Percentiles rank a stretch among this genome's conserved stretches.
Evolutionary conservation across 2,888 invertebrate genomes (phyloP).

Genomic region (Volucella bombylans): DNA sequence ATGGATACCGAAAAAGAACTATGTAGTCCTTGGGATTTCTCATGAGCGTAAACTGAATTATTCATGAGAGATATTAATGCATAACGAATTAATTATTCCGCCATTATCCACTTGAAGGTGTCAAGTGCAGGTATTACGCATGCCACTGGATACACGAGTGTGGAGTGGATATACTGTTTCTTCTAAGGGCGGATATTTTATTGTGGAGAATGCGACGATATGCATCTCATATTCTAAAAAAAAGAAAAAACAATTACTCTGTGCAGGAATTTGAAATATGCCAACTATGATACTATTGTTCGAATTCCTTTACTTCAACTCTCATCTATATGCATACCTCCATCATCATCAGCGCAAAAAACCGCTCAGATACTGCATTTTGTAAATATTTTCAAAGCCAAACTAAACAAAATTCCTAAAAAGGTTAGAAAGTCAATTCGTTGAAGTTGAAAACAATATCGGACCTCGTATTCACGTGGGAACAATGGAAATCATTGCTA

Average conservation of each 20-base stretch:
- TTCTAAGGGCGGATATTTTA: too few species aligned
- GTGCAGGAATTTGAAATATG: too few species aligned
- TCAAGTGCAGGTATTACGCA: slow-evolving; percentile 53
- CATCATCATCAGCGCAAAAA: not conserved
- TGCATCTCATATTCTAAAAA: not conserved
- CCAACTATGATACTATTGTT: not conserved
- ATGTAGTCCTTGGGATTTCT: slow-evolving; percentile 60
- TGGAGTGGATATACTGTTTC: not conserved
- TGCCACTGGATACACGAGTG: not conserved
- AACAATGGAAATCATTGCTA: too few species aligned
- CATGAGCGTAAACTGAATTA: slow-evolving; percentile 57
- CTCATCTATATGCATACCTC: slow-evolving; percentile 26
- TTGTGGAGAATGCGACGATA: not conserved
- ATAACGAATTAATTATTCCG: slow-evolving; percentile 66
- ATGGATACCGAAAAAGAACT: slow-evolving; percentile 66
- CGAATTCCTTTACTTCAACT: not conserved
- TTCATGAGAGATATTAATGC: slow-evolving; percentile 68
- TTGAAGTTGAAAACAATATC: too few species aligned
- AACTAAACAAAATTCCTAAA: too few species aligned
- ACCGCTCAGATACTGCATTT: too few species aligned
- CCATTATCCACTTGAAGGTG: slow-evolving; percentile 70
- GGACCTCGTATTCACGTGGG: too few species aligned
- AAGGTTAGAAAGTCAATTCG: too few species aligned
- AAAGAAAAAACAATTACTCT: not conserved
- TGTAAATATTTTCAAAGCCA: too few species aligned